phyloP scores from a whole-genome alignment of 1,140 invertebrate species.

The Caenorhabditis brenneri region DNA sequence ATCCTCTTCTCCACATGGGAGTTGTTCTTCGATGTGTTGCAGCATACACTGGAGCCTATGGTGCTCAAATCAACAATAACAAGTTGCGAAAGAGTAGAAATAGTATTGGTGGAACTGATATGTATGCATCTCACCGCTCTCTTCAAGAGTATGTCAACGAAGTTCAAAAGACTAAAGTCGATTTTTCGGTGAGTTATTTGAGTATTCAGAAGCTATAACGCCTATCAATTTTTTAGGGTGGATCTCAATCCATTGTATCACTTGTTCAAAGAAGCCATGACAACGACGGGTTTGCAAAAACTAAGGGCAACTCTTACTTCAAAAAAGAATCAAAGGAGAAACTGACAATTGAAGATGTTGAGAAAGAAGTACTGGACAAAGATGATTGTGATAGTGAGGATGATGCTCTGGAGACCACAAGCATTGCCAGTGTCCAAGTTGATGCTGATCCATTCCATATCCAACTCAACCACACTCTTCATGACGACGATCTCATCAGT shows the following conservation, averaged over 20 bases:
- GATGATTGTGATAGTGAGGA: conserved; percentile 49
- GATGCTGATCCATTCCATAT: conserved; percentile 63
- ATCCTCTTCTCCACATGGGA: conserved; percentile 91
- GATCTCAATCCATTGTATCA: conserved; percentile 66
- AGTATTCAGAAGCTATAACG: background rate
- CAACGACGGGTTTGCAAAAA: background rate
- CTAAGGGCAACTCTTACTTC: conserved; percentile 3
- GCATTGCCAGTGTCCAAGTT: conserved; percentile 54
- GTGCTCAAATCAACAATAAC: conserved; percentile 40
- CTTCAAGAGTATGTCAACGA: conserved; percentile 67
- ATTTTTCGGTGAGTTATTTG: conserved; percentile 47
- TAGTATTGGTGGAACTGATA: background rate
- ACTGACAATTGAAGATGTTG: background rate
- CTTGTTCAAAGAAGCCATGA: conserved; percentile 55
- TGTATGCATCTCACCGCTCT: conserved; percentile 60
- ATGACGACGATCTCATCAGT: conserved; percentile 63
- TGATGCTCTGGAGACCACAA: conserved; percentile 48
- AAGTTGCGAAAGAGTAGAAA: conserved; percentile 31
- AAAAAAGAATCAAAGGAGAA: background rate
- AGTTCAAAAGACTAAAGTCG: conserved; percentile 59
- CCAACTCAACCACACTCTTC: conserved; percentile 61
- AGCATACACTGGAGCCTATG: conserved; percentile 67
- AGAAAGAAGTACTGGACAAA: conserved; percentile 17
- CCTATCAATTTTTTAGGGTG: conserved; percentile 54
- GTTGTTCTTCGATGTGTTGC: conserved; percentile 74